Evolutionary conservation across 2,888 invertebrate species (phyloP).

Genomic region (Hyles lineata): DNA sequence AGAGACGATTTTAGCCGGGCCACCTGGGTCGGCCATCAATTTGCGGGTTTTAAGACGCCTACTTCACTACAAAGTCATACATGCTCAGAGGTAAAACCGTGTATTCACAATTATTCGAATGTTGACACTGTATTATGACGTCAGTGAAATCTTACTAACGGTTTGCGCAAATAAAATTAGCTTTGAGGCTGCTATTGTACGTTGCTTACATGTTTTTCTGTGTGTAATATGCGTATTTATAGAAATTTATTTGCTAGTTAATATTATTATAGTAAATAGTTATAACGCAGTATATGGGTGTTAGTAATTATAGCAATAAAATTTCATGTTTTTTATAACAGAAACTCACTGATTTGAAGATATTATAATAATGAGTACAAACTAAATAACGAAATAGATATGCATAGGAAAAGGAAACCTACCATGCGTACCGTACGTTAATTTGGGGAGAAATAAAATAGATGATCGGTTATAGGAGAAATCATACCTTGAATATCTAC

Average conservation of each 20-base stretch:
- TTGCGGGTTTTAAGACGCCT: conserved; percentile 60
- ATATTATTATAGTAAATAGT: too few species aligned
- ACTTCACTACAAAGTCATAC: conserved; percentile 52
- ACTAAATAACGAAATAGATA: too few species aligned
- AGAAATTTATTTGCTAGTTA: too few species aligned
- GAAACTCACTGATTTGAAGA: too few species aligned
- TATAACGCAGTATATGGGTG: too few species aligned
- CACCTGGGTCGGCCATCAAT: conserved; percentile 58
- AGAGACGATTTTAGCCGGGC: conserved; percentile 51
- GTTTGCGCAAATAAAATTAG: conserved; percentile 26
- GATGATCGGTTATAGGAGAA: too few species aligned
- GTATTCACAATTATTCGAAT: conserved; percentile 38
- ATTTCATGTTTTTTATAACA: too few species aligned
- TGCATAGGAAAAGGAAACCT: too few species aligned
- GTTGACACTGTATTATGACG: conserved; percentile 30
- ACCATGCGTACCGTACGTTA: too few species aligned
- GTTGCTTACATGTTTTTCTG: conserved; percentile 2
- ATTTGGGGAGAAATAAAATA: too few species aligned
- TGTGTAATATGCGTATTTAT: conserved; percentile 4
- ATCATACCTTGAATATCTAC: too few species aligned
- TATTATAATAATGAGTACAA: neutral
- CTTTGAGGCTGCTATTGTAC: neutral
- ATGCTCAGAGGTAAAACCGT: conserved; percentile 39
- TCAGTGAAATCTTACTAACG: conserved; percentile 26
- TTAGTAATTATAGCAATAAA: too few species aligned